These are phyloP conservation scores for Meghimatium bilineatum DNA, from an alignment of 2,888 invertebrate genomes.

Conservation along the genomic window DNA sequence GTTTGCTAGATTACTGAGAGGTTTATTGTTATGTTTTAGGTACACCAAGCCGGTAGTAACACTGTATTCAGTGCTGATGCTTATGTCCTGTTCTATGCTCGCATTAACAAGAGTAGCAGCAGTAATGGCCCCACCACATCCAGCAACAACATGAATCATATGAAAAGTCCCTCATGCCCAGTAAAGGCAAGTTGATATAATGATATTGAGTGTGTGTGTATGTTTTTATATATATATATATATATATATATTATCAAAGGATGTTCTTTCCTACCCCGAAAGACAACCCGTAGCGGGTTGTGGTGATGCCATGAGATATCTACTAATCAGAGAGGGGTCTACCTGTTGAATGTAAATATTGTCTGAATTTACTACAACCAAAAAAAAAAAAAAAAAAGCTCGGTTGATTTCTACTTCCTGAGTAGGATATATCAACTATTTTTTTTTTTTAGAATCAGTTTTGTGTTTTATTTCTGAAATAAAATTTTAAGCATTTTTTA, in stretches of 20 bases:
- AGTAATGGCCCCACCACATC: constrained; percentile 29
- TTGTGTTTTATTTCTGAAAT: too few relatives aligned
- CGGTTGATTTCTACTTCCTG: too few relatives aligned
- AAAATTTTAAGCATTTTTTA: too few relatives aligned
- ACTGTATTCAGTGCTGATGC: constrained; percentile 84
- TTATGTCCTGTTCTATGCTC: constrained; percentile 90
- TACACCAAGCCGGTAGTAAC: constrained; percentile 81
- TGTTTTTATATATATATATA: neutral
- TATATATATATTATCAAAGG: constrained; percentile 1
- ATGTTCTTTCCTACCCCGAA: too few relatives aligned
- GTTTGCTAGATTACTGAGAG: neutral
- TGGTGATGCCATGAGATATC: too few relatives aligned
- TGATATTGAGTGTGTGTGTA: neutral
- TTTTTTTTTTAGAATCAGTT: too few relatives aligned
- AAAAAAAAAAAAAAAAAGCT: too few relatives aligned
- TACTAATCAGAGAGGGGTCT: too few relatives aligned
- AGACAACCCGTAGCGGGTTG: too few relatives aligned
- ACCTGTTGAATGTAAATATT: too few relatives aligned
- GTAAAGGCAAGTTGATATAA: constrained; percentile 11
- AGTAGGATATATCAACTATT: too few relatives aligned
- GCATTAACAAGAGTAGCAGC: constrained; percentile 34
- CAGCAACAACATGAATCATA: constrained; percentile 11
- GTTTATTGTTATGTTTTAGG: constrained; percentile 55
- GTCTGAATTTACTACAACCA: too few relatives aligned
- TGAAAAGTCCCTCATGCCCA: constrained; percentile 11